Evolutionary conservation across 2,888 invertebrate species (phyloP), one percentile per base, ranked within the genome.

Genomic region (Eilema sororculum): DNA sequence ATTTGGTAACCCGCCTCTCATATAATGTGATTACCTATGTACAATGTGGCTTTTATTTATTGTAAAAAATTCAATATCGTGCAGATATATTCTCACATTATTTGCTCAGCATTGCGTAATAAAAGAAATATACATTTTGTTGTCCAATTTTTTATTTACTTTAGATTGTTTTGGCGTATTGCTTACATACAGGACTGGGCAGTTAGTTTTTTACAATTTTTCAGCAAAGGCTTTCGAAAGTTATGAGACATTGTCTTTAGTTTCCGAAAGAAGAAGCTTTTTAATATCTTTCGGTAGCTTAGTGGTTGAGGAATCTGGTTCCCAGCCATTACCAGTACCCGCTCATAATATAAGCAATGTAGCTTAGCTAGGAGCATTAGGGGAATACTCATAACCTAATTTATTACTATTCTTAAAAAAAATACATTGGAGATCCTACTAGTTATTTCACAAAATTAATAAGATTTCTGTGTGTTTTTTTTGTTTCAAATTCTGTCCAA

Each of bases 11-110:
- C 61, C 30, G 37, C n/a, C 46, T 56, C 60, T 60, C 30, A 68
- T 72, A 61, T 73, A 73, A 71, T 74, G 62, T 56, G n/a, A n/a
- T n/a, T n/a, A n/a, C n/a, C n/a, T n/a, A n/a, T n/a, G 25, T 41
- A 63, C 20, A 65, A 62, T 68, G 65, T 28, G 16, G 46, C 10
- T 57, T 64, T 64, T 64, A 61, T 61, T 61, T 61, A 37, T 16
- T 61, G n/a, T 61, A 30, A 61, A 37, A 61, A 22, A 37, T 22
- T 61, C 33, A 61, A 61, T 61, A 33, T 33, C 22, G 22, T 5
- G 13, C n/a, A 0, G 13, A 61, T 13, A 37, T 8, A 61, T 22
- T 61, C 9, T 9, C 37, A 8, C 12, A 12, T 61, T 37, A 22
- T 33, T 61, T 37, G 13, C 61, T 33, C 13, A 37, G 33, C 22